phyloP scores from a whole-genome alignment of 53 echinoderm and acorn worm genomes.

The Antedon mediterranea region DNA sequence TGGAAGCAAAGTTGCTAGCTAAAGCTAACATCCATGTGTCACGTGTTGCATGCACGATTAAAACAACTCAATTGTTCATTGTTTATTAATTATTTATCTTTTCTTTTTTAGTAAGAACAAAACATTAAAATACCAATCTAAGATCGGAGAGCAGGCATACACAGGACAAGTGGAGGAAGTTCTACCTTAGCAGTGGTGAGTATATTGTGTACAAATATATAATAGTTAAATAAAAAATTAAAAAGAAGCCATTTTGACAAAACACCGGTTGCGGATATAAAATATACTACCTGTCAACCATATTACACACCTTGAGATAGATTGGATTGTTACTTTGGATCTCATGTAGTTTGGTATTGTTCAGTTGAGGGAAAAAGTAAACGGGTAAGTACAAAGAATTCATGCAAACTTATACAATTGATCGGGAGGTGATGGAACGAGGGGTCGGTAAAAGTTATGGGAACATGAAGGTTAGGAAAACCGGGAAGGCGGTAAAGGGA shows the following conservation, averaged over 20 bases:
- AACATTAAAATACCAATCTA: background rate
- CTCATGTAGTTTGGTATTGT: background rate
- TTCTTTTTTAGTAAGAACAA: background rate
- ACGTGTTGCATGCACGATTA: background rate
- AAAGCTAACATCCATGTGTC: background rate
- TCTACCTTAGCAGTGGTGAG: background rate
- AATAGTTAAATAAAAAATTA: background rate
- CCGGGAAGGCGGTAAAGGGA: background rate
- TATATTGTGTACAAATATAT: slow-evolving; percentile 1
- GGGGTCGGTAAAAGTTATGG: background rate
- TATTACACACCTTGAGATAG: background rate
- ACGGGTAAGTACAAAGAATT: background rate
- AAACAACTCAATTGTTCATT: background rate
- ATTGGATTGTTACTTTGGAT: background rate
- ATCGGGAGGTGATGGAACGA: background rate
- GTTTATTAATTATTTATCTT: background rate
- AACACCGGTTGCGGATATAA: background rate
- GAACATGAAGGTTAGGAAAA: background rate
- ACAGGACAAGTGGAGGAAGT: slow-evolving; percentile 48
- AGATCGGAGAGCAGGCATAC: slow-evolving; percentile 53
- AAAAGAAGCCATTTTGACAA: background rate
- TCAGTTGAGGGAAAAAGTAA: background rate
- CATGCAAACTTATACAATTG: background rate
- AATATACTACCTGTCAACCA: background rate
- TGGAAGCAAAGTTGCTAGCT: no score